Evolutionary conservation across 2,113 vertebrate species (phyloP), one percentile per base, ranked within the genome.

Genomic region (Thryonomys swinderianus): DNA sequence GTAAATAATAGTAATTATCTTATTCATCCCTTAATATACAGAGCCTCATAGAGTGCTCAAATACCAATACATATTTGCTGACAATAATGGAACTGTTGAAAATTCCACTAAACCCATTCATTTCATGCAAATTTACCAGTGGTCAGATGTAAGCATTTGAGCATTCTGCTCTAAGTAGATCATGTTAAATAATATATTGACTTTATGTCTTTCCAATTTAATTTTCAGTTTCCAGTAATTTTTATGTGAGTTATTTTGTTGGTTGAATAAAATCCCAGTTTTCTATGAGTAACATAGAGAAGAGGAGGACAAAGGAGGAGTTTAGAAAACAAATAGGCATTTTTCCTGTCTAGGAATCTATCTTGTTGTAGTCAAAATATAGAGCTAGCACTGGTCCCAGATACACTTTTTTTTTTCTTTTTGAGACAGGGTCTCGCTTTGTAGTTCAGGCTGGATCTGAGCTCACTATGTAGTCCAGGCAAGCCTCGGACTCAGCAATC

Each of bases 81-180:
- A 88, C 61, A 93, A 92, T 59, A 95, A 95, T 34, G 82, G 59
- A 93, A 92, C 34, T 87, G 81, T 95, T 61, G 90, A 69, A 45
- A 73, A 85, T 92, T 95, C 30, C 53, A 53, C 69, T 91, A 95
- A 51, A 59, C 32, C 6, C 84, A 83, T 32, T 79, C n/a, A 91
- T 82, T 95, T 95, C 32, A 92, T 88, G 71, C 61, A 93, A 81
- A 88, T 88, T 59, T 78, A 85, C 30, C 34, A 83, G 37, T 91
- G 62, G 45, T 67, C 32, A 91, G 40, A 80, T 84, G 84, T 40
- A 94, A 93, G 94, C 23, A 80, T 82, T 87, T 84, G 55, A 94
- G n/a, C 40, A 42, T 74, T 6, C 30, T 83, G 9, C 40, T 62
- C 95, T 55, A 81, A 94, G 34, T 87, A 88, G 55, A 37, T 82